phyloP scores from a whole-genome alignment of 2,888 invertebrate genomes.

The Neoscelio sp. region DNA sequence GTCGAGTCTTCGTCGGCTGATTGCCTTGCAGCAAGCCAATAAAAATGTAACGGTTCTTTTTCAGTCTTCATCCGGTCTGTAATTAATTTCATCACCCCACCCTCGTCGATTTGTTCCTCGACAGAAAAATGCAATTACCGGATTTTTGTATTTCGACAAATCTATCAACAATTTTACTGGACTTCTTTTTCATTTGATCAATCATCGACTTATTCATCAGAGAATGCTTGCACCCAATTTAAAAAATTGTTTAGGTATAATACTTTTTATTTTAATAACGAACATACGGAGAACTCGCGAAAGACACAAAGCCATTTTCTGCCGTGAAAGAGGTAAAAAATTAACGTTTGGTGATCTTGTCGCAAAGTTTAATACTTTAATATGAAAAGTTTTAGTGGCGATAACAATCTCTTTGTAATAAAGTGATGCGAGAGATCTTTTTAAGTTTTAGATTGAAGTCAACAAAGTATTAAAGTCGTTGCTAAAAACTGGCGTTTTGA shows the following conservation, averaged over 20 bases:
- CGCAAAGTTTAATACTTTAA: slow-evolving; percentile 35
- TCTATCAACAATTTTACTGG: not conserved
- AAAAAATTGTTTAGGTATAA: no score
- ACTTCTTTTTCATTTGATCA: no score
- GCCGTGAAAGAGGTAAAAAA: slow-evolving; percentile 25
- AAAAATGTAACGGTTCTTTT: slow-evolving; percentile 5
- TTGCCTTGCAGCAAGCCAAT: slow-evolving; percentile 4
- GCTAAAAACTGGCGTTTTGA: slow-evolving; percentile 6
- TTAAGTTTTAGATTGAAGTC: slow-evolving; percentile 23
- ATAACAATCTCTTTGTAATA: slow-evolving; percentile 39
- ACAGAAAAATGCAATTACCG: slow-evolving; percentile 7
- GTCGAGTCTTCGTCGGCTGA: not conserved
- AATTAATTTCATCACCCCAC: slow-evolving; percentile 2
- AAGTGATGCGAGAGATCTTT: slow-evolving; percentile 39
- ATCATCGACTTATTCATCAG: no score
- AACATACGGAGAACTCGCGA: not conserved
- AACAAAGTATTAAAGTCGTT: slow-evolving; percentile 21
- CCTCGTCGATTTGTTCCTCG: not conserved
- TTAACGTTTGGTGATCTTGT: slow-evolving; percentile 30
- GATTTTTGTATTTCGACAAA: not conserved
- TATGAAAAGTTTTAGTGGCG: slow-evolving; percentile 49
- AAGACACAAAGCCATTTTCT: slow-evolving; percentile 1
- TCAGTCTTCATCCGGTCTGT: not conserved
- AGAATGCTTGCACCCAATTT: no score
- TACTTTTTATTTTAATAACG: no score